A percentile compares a stretch with the other conserved stretches of the same genome.
phyloP scores from a whole-genome alignment of 2,113 vertebrate genomes.

The Marmota flaviventris region DNA sequence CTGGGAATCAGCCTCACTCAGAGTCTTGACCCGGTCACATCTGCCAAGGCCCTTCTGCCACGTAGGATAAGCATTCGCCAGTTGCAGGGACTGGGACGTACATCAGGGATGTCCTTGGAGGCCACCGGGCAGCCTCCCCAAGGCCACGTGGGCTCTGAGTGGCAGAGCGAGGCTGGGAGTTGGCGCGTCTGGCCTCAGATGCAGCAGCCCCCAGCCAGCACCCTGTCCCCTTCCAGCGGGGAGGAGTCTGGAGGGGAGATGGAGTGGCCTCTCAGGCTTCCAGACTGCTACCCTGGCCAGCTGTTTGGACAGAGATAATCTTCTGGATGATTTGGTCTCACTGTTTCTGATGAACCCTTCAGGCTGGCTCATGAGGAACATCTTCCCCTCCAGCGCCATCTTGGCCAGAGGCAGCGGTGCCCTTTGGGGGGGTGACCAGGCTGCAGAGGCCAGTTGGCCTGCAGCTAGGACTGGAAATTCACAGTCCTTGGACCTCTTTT shows the following conservation, averaged over 20 bases:
- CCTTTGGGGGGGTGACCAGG: neutral
- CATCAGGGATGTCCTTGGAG: neutral
- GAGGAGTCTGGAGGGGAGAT: neutral
- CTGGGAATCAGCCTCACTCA: neutral
- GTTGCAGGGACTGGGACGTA: neutral
- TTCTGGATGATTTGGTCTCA: neutral
- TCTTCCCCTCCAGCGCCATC: neutral
- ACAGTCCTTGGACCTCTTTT: neutral
- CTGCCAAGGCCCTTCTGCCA: neutral
- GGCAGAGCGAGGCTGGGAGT: neutral
- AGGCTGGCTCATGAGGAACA: neutral
- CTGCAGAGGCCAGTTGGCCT: neutral
- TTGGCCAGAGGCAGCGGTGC: neutral
- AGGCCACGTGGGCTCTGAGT: neutral
- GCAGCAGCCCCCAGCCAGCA: too few relatives aligned
- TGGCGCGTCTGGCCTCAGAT: neutral
- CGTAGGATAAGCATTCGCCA: too few relatives aligned
- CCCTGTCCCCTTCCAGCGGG: too few relatives aligned
- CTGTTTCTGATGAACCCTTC: neutral
- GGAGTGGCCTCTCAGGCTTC: accelerated
- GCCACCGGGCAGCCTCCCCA: neutral
- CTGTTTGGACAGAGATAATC: neutral
- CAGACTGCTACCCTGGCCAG: neutral
- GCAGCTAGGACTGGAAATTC: neutral
- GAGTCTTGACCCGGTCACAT: neutral